These are phyloP conservation scores for Argyrosomus japonicus DNA, from an alignment of 2,113 vertebrate genomes.

Conservation along the genomic window DNA sequence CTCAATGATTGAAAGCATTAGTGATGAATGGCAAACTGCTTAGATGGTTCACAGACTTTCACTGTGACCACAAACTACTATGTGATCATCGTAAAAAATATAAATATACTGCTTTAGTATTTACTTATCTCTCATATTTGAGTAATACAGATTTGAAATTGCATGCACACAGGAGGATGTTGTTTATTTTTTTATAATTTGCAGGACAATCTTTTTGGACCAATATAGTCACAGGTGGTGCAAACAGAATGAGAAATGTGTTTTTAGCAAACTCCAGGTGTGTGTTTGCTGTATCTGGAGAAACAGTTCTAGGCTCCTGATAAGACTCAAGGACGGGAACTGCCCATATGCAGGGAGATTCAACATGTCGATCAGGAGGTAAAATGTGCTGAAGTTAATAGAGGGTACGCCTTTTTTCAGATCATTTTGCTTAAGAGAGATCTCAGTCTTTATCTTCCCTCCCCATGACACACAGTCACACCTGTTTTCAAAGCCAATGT, in stretches of 20 bases:
- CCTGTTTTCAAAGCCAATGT: slow-evolving; percentile 63
- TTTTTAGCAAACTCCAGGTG: slow-evolving; percentile 38
- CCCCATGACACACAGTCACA: slow-evolving; percentile 40
- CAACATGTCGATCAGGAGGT: slow-evolving; percentile 16
- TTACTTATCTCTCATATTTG: slow-evolving; percentile 26
- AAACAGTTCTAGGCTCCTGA: slow-evolving; percentile 40
- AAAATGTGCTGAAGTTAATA: slow-evolving; percentile 31
- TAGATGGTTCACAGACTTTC: slow-evolving; percentile 72
- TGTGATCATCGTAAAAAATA: slow-evolving; percentile 18
- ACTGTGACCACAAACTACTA: slow-evolving; percentile 38
- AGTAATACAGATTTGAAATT: slow-evolving; percentile 46
- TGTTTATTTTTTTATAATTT: slow-evolving; percentile 38
- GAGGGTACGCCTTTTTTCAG: slow-evolving; percentile 21
- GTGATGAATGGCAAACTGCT: slow-evolving; percentile 81
- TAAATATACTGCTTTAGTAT: slow-evolving; percentile 17
- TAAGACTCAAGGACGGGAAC: slow-evolving; percentile 29
- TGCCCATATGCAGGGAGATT: slow-evolving; percentile 23
- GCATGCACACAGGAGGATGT: slow-evolving; percentile 23
- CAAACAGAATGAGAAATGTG: slow-evolving; percentile 42
- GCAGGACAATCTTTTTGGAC: neutral
- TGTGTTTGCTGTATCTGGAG: slow-evolving; percentile 12
- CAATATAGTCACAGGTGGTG: slow-evolving; percentile 18
- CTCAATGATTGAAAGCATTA: slow-evolving; percentile 84
- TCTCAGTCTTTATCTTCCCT: slow-evolving; percentile 37
- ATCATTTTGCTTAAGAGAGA: slow-evolving; percentile 24